phyloP scores from a whole-genome alignment of 1,140 invertebrate genomes.

The Pissodes strobi region DNA sequence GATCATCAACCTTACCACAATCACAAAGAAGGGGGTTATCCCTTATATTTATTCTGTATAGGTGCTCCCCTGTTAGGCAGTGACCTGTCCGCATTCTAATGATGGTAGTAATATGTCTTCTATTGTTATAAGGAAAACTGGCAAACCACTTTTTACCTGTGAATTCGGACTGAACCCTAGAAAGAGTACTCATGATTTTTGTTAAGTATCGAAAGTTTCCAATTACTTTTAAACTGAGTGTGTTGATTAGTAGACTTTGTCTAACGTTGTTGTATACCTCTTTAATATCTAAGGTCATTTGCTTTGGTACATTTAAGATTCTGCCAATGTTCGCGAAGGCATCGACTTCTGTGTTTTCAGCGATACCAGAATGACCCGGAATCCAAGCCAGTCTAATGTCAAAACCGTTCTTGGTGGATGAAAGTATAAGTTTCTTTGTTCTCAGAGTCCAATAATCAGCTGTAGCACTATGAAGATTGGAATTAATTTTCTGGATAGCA shows the following conservation, averaged over 20 bases:
- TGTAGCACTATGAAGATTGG: neutral
- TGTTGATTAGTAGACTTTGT: too few species aligned
- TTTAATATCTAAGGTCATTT: neutral
- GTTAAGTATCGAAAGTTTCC: too few species aligned
- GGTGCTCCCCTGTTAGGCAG: slow-evolving; percentile 9
- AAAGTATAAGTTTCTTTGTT: slow-evolving; percentile 14
- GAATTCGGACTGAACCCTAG: too few species aligned
- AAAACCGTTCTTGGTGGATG: neutral
- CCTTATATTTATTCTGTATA: slow-evolving; percentile 12
- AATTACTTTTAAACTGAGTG: too few species aligned
- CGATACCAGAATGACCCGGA: slow-evolving; percentile 17
- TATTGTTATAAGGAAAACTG: neutral
- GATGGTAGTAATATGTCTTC: neutral
- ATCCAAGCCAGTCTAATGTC: slow-evolving; percentile 18
- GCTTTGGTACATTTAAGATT: slow-evolving; percentile 3
- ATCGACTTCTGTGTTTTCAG: slow-evolving; percentile 7
- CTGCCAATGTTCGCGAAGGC: slow-evolving; percentile 18
- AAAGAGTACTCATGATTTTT: too few species aligned
- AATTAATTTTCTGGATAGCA: slow-evolving; percentile 22
- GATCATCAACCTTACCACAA: slow-evolving; percentile 15
- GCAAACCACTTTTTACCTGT: neutral
- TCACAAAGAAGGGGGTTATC: slow-evolving; percentile 24
- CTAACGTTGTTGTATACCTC: neutral
- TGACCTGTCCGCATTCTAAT: slow-evolving; percentile 3
- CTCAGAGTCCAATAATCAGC: slow-evolving; percentile 1